Conservation (phyloP, 2,888 invertebrate genomes). For the Mactromeris polynyma region DNA sequence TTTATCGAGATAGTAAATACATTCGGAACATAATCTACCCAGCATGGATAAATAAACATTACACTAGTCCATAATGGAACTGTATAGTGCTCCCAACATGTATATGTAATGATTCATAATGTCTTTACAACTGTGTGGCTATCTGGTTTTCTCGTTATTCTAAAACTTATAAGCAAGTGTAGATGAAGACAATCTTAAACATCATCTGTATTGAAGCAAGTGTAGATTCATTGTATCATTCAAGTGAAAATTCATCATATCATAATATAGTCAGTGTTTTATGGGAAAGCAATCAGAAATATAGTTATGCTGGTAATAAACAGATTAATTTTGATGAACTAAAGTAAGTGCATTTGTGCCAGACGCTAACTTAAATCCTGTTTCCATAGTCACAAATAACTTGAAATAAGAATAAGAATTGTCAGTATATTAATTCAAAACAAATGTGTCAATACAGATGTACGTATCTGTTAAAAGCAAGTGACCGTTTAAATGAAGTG, state of each 20-base stretch:
- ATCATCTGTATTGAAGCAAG: not conserved
- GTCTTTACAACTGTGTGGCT: not conserved
- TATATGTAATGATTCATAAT: not conserved
- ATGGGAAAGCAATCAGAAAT: not conserved
- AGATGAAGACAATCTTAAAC: not conserved
- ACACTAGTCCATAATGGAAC: not conserved
- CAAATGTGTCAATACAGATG: no score
- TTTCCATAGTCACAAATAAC: no score
- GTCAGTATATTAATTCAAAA: no score
- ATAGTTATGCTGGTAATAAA: no score
- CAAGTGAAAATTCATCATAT: not conserved
- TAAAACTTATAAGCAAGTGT: not conserved
- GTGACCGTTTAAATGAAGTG: no score
- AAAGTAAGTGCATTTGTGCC: no score
- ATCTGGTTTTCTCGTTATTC: not conserved
- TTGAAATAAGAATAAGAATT: no score
- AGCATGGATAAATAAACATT: slow-evolving; percentile 7
- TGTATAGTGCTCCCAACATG: not conserved
- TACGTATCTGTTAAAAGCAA: no score
- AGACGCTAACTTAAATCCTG: no score
- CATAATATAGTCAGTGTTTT: not conserved
- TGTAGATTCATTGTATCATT: not conserved
- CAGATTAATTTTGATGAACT: no score
- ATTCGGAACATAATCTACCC: not conserved
- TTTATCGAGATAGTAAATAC: not conserved